Base-by-base conservation (phyloP, 1,140 invertebrate species). In the Meloidogyne chitwoodi region DNA sequence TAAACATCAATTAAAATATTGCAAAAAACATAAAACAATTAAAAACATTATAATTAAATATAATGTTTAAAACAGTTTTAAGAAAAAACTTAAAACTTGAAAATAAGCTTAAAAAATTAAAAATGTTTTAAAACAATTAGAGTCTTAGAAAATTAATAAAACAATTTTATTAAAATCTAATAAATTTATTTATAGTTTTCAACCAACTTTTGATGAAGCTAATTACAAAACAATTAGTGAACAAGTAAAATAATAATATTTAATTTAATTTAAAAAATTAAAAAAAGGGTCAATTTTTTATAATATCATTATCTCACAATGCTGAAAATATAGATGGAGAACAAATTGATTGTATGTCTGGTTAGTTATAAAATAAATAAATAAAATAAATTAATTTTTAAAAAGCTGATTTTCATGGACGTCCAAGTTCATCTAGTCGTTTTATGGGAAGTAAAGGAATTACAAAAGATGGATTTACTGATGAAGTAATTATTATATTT, bases 361-460 rank as follows among this genome's bases (percentile, higher is more conserved):
- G 64, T 73, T 26, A 24, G 22, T 29, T 26, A 19, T 0, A 1
- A 29, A 24, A 61, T 6, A 44, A 14, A 0, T 34, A 27, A 63
- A 24, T 27, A 29, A 76, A 26, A 16, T 61, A 22, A n/a, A 16
- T 24, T 56, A 31, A 19, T 56, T 80, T 5, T 71, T 77, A 29
- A 82, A 76, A 29, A 83, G 80, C 84, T 67, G 85, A 86, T 75
- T 84, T 86, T 63, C 85, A 86, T 73, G 85, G 85, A 27, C 79
- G 85, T 27, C 85, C 85, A 48, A 80, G 78, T 29, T 85, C 85
- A 6, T 75, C 78, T 41, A 79, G 72, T 65, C 77, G 85, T 66
- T 87, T 87, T 75, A 86, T 84, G 80, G 84, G 86, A 73, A 83
- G 84, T 26, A 86, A 86, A 69, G 85, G 85, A 66, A 63, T 80